These are phyloP conservation scores for Sitophilus oryzae DNA, from an alignment of 1,140 invertebrate species.

Conservation along the genomic window DNA sequence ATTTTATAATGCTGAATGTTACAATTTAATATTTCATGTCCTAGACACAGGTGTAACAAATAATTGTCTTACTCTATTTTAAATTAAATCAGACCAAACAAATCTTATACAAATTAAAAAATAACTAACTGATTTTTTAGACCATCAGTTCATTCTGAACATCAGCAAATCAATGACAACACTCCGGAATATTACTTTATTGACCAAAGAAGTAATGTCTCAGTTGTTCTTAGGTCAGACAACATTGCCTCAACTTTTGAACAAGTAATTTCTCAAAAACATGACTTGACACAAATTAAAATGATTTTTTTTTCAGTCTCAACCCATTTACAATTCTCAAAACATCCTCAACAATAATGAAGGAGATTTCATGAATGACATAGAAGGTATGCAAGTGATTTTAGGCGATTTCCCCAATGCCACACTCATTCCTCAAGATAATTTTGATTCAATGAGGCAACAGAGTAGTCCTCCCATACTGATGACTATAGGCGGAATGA, in stretches of 20 bases:
- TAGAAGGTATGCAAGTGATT: constrained; percentile 37
- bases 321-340: constrained; percentile 33
- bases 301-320: constrained; percentile 16
- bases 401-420: constrained; percentile 35
- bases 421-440: constrained; percentile 33
- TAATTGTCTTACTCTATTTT: too few species aligned
- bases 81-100: too few species aligned
- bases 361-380: constrained; percentile 36
- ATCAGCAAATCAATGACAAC: not conserved
- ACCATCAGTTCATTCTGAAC: constrained; percentile 8
- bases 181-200: constrained; percentile 23
- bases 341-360: constrained; percentile 34
- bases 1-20: too few species aligned
- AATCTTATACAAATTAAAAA: too few species aligned
- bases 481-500: constrained; percentile 35
- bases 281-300: not conserved
- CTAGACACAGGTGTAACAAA: too few species aligned
- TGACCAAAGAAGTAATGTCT: constrained; percentile 21
- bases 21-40: too few species aligned
- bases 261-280: constrained; percentile 9
- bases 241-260: constrained; percentile 18
- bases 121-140: not conserved
- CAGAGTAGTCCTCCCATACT: constrained; percentile 31
- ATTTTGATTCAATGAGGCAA: constrained; percentile 29
- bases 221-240: constrained; percentile 11